Conservation (phyloP, 2,888 invertebrate genomes). For the Mythimna albipuncta region DNA sequence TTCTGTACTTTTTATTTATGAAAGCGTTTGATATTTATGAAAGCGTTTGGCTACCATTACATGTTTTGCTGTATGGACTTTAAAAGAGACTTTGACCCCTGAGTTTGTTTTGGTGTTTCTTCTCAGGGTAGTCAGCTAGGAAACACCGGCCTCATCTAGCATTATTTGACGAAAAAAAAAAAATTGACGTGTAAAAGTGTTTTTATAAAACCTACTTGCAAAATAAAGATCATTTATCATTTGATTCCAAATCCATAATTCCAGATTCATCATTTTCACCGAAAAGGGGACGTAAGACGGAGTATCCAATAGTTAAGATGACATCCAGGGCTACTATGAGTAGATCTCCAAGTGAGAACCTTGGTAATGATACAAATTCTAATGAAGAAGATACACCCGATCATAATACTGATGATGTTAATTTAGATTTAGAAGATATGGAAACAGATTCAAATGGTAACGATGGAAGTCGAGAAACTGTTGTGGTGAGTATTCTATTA, state of each 20-base stretch:
- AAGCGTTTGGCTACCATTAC: too few species aligned
- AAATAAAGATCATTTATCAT: too few species aligned
- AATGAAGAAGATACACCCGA: neutral
- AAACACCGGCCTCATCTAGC: too few species aligned
- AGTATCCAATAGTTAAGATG: neutral
- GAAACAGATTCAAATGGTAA: neutral
- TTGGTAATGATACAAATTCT: neutral
- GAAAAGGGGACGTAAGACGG: constrained; percentile 26
- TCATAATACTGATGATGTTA: neutral
- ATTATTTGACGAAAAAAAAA: too few species aligned
- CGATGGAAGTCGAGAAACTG: neutral
- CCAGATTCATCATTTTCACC: constrained; percentile 50
- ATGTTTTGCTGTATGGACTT: too few species aligned
- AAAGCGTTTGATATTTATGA: too few species aligned
- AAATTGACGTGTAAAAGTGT: too few species aligned
- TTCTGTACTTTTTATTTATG: neutral
- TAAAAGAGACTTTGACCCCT: too few species aligned
- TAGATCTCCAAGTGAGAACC: constrained; percentile 15
- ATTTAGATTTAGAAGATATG: neutral
- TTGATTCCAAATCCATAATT: neutral
- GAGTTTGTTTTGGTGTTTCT: too few species aligned
- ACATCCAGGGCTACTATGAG: constrained; percentile 10
- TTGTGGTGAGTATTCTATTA: constrained; percentile 32
- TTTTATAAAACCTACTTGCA: too few species aligned
- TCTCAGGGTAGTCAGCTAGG: too few species aligned